Conservation (phyloP, 2,888 invertebrate genomes). For the Leucophenga montana region DNA sequence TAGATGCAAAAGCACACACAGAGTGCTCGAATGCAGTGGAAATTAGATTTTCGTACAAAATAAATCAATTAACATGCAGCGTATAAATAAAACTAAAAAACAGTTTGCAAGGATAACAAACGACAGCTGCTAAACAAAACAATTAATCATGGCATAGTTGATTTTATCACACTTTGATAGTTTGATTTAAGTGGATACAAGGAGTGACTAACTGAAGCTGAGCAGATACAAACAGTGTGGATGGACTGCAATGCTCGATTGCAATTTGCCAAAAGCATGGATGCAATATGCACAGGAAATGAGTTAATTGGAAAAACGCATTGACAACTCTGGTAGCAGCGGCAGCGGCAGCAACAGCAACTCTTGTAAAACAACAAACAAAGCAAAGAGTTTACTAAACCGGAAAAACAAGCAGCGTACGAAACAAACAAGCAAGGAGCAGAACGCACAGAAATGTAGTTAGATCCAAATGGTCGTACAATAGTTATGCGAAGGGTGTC, state of each 20-base stretch:
- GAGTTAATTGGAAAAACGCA: slow-evolving; percentile 20
- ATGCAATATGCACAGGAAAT: slow-evolving; percentile 8
- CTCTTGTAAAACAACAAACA: neutral
- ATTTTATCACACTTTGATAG: slow-evolving; percentile 12
- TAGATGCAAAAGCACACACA: no score
- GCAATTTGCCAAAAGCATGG: neutral
- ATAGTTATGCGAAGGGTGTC: no score
- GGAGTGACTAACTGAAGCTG: neutral
- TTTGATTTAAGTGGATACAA: neutral
- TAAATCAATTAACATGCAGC: slow-evolving; percentile 18
- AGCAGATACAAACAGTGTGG: no score
- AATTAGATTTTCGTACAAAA: slow-evolving; percentile 17
- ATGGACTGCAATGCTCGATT: neutral
- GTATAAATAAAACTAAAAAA: slow-evolving; percentile 16
- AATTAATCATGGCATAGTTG: slow-evolving; percentile 10
- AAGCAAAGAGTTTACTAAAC: slow-evolving; percentile 4
- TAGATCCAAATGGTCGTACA: no score
- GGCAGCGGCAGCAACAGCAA: no score
- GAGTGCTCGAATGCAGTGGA: neutral
- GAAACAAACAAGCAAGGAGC: neutral
- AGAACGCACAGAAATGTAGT: neutral
- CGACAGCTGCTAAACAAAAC: neutral
- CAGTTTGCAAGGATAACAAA: neutral
- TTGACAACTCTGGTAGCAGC: neutral
- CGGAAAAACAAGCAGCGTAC: neutral